Base-by-base conservation (phyloP, 1,140 invertebrate species). In the Helicoverpa armigera region DNA sequence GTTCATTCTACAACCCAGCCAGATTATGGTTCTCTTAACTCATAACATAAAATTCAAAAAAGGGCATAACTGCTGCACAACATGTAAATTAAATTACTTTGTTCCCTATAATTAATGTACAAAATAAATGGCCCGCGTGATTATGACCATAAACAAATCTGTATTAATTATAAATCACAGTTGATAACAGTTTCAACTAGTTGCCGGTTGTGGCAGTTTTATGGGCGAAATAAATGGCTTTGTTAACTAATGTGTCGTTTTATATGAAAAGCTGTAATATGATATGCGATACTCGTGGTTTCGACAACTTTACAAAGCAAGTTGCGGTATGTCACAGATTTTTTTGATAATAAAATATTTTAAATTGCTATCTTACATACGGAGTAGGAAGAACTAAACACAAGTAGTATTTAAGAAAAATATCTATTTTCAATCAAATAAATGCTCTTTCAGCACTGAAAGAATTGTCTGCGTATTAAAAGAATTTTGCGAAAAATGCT, bases 91-190 rank as follows among this genome's bases (percentile, higher is more conserved):
- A 31, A 61, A 61, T 29, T 29, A 4, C 23, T 5, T 31, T 13
- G 23, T 61, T 23, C 23, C 11, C 23, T 13, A 1, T 61, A 23
- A 61, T 29, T 61, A 61, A 61, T 61, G 10, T 12, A 23, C 58
- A 12, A 13, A 29, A 29, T 61, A 61, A 23, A 61, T 13, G 58
- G 9, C 0, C 35, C 35, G 35, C 7, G 5, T 43, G 35, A 43
- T 43, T 61, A 61, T 61, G 23, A 29, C 23, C 13, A 61, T 31
- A 13, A 61, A 31, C 23, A 23, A 61, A 61, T 61, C 18, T 29
- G 58, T 29, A 61, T 60, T 60, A 12, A 43, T 65, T 65, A 67
- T 67, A 67, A 48, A 18, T 43, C 35, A 16, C 48, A 12, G 63
- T 50, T 67, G 63, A 67, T 67, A 50, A 23, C 43, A 3, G 50